Conservation (phyloP, 2,113 vertebrate genomes). For the Poeciliopsis occidentalis region DNA sequence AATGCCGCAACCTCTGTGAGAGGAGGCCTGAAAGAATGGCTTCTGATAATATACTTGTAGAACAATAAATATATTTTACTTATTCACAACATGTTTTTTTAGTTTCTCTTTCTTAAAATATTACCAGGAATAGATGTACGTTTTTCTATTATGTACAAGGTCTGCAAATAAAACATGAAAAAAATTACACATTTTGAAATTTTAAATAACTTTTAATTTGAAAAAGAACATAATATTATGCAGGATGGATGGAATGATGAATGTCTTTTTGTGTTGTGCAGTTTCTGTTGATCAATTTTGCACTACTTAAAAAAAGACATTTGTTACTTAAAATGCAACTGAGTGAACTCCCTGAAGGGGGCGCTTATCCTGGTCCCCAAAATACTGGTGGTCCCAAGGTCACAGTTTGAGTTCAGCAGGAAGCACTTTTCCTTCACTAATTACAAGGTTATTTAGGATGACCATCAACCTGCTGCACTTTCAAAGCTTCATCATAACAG, state of each 20-base stretch:
- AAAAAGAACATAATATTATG: slow-evolving; percentile 38
- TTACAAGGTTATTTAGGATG: background rate
- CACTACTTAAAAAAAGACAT: slow-evolving; percentile 6
- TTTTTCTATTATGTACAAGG: background rate
- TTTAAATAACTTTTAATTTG: slow-evolving; percentile 35
- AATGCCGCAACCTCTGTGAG: slow-evolving; percentile 48
- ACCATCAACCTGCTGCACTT: slow-evolving; percentile 24
- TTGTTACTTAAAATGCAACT: background rate
- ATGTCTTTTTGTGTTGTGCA: slow-evolving; percentile 12
- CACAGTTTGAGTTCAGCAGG: background rate
- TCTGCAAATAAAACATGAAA: background rate
- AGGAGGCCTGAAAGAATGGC: slow-evolving; percentile 52
- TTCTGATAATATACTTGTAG: background rate
- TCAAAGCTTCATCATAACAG: slow-evolving; percentile 11
- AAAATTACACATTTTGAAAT: background rate
- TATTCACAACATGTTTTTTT: background rate
- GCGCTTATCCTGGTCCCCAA: slow-evolving; percentile 11
- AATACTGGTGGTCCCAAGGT: background rate
- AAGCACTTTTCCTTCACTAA: slow-evolving; percentile 9
- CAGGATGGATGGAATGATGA: slow-evolving; percentile 3
- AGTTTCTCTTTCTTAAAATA: background rate
- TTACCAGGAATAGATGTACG: background rate
- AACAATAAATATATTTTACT: slow-evolving; percentile 34
- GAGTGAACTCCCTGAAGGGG: slow-evolving; percentile 25
- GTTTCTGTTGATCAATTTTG: background rate